Conservation (phyloP, 2,888 invertebrate species). For the Xylocampa areola region DNA sequence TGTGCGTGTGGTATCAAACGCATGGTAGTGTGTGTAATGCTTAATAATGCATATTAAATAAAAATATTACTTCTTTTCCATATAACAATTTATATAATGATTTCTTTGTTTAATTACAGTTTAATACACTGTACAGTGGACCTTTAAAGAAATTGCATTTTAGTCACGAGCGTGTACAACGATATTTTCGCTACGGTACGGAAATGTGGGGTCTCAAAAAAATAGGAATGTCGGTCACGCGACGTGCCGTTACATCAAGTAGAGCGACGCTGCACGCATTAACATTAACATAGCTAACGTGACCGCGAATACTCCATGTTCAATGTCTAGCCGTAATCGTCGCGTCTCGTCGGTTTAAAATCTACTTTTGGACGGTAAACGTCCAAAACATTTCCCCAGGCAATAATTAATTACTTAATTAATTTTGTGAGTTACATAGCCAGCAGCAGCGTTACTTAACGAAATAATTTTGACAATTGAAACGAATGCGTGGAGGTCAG, state of each 20-base stretch:
- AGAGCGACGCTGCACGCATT: slow-evolving; percentile 80
- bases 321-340: slow-evolving; percentile 31
- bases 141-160: slow-evolving; percentile 6
- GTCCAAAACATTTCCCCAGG: slow-evolving; percentile 4
- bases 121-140: too few species aligned
- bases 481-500: slow-evolving; percentile 62
- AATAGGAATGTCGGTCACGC: slow-evolving; percentile 65
- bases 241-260: slow-evolving; percentile 77
- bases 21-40: too few species aligned
- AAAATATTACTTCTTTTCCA: too few species aligned
- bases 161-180: slow-evolving; percentile 13
- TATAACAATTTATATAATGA: too few species aligned
- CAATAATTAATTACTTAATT: slow-evolving; percentile 40
- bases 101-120: too few species aligned
- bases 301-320: slow-evolving; percentile 52
- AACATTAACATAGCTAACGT: slow-evolving; percentile 67
- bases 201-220: slow-evolving; percentile 66
- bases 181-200: slow-evolving; percentile 30
- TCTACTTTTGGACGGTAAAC: slow-evolving; percentile 9
- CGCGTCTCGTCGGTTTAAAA: slow-evolving; percentile 20
- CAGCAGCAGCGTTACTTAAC: slow-evolving; percentile 46
- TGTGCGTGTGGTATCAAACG: too few species aligned
- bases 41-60: too few species aligned
- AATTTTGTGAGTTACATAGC: slow-evolving; percentile 29
- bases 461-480: slow-evolving; percentile 69